A percentile compares a stretch with the other conserved stretches of the same genome.
Conservation (phyloP, 1,140 invertebrate genomes). For the Temnothorax longispinosus region DNA sequence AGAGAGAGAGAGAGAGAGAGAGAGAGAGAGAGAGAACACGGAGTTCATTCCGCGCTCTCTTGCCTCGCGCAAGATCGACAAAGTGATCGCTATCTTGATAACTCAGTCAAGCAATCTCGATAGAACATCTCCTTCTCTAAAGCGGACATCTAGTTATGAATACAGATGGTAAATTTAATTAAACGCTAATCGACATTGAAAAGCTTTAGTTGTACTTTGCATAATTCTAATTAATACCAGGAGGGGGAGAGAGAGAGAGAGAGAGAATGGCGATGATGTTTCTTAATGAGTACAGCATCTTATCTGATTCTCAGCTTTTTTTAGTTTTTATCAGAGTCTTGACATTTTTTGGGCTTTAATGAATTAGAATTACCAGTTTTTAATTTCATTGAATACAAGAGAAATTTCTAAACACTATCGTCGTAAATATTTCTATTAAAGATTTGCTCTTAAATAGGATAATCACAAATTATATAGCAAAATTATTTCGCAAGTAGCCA, state of each 20-base stretch:
- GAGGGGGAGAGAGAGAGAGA: not conserved
- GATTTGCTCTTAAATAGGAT: not conserved
- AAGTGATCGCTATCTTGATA: conserved; percentile 22
- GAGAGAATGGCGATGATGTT: not conserved
- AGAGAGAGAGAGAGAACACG: not conserved
- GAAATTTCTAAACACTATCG: not conserved
- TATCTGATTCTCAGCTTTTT: conserved; percentile 13
- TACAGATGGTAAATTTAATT: conserved; percentile 44
- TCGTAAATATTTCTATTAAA: not conserved
- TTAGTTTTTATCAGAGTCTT: conserved; percentile 1
- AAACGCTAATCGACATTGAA: conserved; percentile 13
- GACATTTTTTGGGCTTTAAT: not conserved
- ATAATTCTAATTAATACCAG: conserved; percentile 35
- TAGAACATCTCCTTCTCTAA: conserved; percentile 8
- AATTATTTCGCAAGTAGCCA: not conserved
- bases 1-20: not conserved
- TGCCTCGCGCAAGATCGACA: not conserved
- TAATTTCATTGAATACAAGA: not conserved
- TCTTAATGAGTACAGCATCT: not conserved
- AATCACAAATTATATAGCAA: not conserved
- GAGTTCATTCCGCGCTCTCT: not conserved
- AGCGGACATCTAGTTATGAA: conserved; percentile 24
- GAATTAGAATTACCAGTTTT: not conserved
- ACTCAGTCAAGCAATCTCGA: conserved; percentile 10
- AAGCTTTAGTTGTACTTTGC: not conserved